Conservation (phyloP, 2,888 invertebrate genomes). For the Dexiosoma caninum region DNA sequence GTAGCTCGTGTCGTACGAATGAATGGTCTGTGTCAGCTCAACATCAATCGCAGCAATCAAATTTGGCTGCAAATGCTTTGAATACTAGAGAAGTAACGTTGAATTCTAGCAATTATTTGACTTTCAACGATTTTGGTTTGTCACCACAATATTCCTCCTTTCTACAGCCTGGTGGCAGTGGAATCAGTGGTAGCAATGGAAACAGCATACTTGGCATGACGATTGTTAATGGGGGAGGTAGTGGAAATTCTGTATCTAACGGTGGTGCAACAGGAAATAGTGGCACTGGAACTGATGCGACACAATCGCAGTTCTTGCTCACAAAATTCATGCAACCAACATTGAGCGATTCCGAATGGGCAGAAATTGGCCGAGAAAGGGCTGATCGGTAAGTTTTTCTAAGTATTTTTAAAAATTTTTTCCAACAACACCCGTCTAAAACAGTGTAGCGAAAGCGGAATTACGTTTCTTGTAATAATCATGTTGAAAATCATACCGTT, state of each 20-base stretch:
- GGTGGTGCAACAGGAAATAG: constrained; percentile 66
- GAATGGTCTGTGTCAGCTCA: constrained; percentile 76
- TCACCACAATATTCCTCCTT: constrained; percentile 67
- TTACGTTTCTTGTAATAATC: too few species aligned
- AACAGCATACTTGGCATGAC: constrained; percentile 71
- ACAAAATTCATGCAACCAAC: constrained; percentile 80
- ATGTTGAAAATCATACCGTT: too few species aligned
- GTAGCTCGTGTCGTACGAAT: constrained; percentile 71
- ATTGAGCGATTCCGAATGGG: constrained; percentile 79
- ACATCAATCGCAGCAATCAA: constrained; percentile 76
- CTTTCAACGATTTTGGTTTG: constrained; percentile 69
- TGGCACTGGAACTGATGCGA: constrained; percentile 64
- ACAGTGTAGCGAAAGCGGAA: too few species aligned
- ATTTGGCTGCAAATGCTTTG: constrained; percentile 74
- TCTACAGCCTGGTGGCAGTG: constrained; percentile 69
- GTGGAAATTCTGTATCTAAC: constrained; percentile 65
- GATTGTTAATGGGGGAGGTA: constrained; percentile 69
- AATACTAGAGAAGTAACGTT: constrained; percentile 76
- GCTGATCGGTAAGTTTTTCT: constrained; percentile 79
- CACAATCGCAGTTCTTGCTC: constrained; percentile 75
- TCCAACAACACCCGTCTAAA: too few species aligned
- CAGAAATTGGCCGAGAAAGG: constrained; percentile 80
- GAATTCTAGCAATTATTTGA: constrained; percentile 68
- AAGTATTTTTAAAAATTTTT: too few species aligned
- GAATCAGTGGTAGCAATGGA: constrained; percentile 68